Evolutionary conservation across 2,797 vertebrate species (phyloP), one percentile per base, ranked within the genome.

Genomic region (Halcyon leucocephala): DNA sequence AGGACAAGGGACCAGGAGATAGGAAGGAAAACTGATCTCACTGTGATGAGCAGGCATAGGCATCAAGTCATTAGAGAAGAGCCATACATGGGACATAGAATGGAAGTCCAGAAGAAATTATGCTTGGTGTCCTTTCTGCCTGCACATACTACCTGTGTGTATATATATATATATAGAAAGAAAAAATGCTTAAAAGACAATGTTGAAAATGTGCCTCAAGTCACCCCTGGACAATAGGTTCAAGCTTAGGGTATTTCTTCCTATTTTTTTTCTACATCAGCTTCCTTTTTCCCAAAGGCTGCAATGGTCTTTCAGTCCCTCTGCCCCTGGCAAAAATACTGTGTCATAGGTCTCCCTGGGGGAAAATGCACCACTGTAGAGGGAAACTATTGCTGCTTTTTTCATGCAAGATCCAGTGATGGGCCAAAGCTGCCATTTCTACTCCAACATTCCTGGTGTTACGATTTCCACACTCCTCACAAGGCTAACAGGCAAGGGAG

Each of bases 391-490:
- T 26, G 54, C 25, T 55, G 28, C 25, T 67, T 8, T 25, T 26
- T 48, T 37, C 52, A 20, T 21, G 67, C 0, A 0, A 21, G 42
- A 39, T 21, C 4, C 25, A 37, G 3, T 1, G 4, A 17, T 6
- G 20, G 44, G 18, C 61, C 8, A 0, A 73, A 69, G 26, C 20
- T 61, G 39, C 17, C 39, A 35, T 19, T 49, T 49, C 54, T 78
- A 29, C 67, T n/a, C 35, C 55, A 49, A 3, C 21, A 4, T 26
- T 33, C 48, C 41, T 46, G 62, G 21, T 1, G 0, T 0, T 39
- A 25, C 24, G 67, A 17, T 58, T 58, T 81, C n/a, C 49, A 49
- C 4, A 14, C 3, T 9, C 37, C 21, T 76, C 6, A 0, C 20
- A 11, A 44, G 22, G 35, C 46, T 66, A 49, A 4, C 44, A 41